Percentiles rank a stretch among this genome's conserved stretches.
These are phyloP conservation scores for Rana temporaria DNA, from an alignment of 2,113 vertebrate species.

Conservation along the genomic window DNA sequence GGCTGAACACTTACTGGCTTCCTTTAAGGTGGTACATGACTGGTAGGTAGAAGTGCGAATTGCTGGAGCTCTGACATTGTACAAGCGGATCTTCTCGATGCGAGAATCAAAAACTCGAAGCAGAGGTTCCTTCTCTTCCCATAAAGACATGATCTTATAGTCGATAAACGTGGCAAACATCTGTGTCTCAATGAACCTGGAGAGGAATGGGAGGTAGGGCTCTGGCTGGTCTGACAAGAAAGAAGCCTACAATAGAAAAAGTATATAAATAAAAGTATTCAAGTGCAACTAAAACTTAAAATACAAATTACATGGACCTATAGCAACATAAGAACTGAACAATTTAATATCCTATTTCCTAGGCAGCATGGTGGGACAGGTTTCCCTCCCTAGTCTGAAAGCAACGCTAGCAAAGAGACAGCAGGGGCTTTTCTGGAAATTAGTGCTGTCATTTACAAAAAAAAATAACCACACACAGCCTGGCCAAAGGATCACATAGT, in stretches of 20 bases:
- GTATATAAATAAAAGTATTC: constrained; percentile 25
- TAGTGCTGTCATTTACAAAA: no score
- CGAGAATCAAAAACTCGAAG: constrained; percentile 91
- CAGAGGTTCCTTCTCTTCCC: constrained; percentile 91
- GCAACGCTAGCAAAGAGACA: no score
- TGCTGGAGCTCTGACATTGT: constrained; percentile 79
- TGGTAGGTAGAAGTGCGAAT: constrained; percentile 85
- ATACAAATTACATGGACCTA: neutral
- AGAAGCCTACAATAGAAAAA: constrained; percentile 82
- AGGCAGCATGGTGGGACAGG: no score
- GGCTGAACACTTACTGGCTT: constrained; percentile 80
- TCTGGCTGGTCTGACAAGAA: constrained; percentile 93
- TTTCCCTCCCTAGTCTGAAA: no score
- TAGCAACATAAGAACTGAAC: no score
- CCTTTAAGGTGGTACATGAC: constrained; percentile 85
- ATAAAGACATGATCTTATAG: constrained; percentile 94
- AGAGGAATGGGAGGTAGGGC: constrained; percentile 90
- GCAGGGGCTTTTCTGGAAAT: no score
- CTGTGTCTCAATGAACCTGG: constrained; percentile 95
- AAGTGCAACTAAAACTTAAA: neutral
- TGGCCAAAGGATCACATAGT: no score
- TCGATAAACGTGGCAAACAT: constrained; percentile 98
- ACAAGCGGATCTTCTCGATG: constrained; percentile 87
- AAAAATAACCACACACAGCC: no score
- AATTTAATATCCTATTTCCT: no score